A percentile compares a stretch with the other conserved stretches of the same genome.
These are phyloP conservation scores for Macropus fuliginosus DNA, from an alignment of 2,797 vertebrate genomes.

Conservation along the genomic window DNA sequence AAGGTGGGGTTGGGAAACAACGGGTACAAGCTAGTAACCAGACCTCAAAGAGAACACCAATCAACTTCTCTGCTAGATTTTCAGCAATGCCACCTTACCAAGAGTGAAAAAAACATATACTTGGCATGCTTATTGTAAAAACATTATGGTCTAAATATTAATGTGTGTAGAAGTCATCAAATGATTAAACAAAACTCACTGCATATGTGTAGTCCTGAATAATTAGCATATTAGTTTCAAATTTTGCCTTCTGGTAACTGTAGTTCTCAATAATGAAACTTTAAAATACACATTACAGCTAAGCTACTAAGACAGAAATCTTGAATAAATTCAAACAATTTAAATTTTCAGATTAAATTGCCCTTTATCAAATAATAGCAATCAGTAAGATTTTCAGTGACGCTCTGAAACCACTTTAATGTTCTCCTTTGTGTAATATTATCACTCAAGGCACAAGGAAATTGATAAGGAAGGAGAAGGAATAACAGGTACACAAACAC, in stretches of 20 bases:
- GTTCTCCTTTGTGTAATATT: too few relatives aligned
- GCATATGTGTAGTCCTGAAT: not conserved
- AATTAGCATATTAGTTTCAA: constrained; percentile 20
- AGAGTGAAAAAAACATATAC: constrained; percentile 69
- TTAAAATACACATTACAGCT: constrained; percentile 28
- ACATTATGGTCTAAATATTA: constrained; percentile 28
- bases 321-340: constrained; percentile 25
- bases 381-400: not conserved
- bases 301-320: constrained; percentile 39
- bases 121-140: constrained; percentile 65
- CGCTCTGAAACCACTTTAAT: not conserved
- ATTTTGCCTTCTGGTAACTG: constrained; percentile 61
- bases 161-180: constrained; percentile 33
- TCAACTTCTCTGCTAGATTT: constrained; percentile 93
- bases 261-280: constrained; percentile 38
- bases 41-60: constrained; percentile 94
- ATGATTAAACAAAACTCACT: constrained; percentile 51
- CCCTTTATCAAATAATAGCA: not conserved
- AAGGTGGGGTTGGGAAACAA: constrained; percentile 94
- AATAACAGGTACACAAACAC: constrained; percentile 18
- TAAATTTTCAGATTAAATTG: constrained; percentile 41
- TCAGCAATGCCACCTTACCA: constrained; percentile 91
- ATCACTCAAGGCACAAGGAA: constrained; percentile 8
- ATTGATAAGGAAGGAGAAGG: constrained; percentile 28
- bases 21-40: constrained; percentile 93